Percentiles rank a stretch among this genome's conserved stretches.
These are phyloP conservation scores for Anagrus nilaparvatae DNA, from an alignment of 1,140 invertebrate genomes.

Conservation along the genomic window DNA sequence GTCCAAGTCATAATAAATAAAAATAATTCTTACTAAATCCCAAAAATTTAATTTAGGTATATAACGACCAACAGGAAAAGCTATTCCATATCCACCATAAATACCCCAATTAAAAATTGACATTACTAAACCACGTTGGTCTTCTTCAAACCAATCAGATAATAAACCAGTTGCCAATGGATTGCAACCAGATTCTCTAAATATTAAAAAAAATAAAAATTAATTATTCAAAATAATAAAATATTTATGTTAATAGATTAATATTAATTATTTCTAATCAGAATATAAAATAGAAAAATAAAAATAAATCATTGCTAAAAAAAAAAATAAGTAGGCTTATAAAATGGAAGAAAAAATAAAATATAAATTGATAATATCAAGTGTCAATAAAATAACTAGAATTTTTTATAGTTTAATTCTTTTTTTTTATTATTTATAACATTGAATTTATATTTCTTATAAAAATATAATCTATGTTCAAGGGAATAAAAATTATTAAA, in stretches of 20 bases:
- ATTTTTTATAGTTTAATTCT: too few species aligned
- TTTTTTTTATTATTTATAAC: too few species aligned
- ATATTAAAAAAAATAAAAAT: too few species aligned
- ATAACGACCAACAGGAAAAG: slow-evolving; percentile 84
- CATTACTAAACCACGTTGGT: slow-evolving; percentile 76
- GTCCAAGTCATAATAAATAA: too few species aligned
- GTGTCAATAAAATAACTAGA: too few species aligned
- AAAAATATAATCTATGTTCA: too few species aligned
- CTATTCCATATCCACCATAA: slow-evolving; percentile 86
- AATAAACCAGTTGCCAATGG: slow-evolving; percentile 76
- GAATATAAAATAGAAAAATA: not conserved
- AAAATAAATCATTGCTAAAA: not conserved
- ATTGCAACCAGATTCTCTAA: slow-evolving; percentile 81
- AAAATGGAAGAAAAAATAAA: slow-evolving; percentile 1
- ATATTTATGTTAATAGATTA: slow-evolving; percentile 6
- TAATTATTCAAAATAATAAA: too few species aligned
- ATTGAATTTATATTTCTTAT: too few species aligned
- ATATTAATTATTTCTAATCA: slow-evolving; percentile 1
- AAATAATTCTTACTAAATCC: slow-evolving; percentile 57
- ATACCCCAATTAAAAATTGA: slow-evolving; percentile 95
- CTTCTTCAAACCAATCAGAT: slow-evolving; percentile 73
- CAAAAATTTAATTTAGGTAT: slow-evolving; percentile 68
- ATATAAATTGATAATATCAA: too few species aligned
- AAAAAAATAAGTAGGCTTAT: not conserved
- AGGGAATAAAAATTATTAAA: too few species aligned